Conservation (phyloP, 2,113 vertebrate genomes). For the Dasypus novemcinctus region DNA sequence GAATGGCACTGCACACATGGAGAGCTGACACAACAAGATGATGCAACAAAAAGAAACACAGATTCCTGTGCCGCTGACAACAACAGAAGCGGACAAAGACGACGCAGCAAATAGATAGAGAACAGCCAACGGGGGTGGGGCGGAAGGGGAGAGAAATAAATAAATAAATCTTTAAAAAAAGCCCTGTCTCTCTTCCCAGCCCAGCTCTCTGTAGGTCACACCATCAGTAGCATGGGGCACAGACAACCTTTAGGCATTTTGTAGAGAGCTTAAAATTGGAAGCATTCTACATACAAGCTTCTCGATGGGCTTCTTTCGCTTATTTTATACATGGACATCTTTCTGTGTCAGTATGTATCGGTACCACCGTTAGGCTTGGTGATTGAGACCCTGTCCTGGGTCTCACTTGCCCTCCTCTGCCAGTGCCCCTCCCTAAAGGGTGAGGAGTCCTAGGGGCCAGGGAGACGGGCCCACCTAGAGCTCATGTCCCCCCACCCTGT, state of each 20-base stretch:
- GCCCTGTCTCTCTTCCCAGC: too few species aligned
- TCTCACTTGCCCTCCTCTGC: not conserved
- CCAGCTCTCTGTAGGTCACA: too few species aligned
- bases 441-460: not conserved
- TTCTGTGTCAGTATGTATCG: not conserved
- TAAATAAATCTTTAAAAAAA: too few species aligned
- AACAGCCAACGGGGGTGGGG: too few species aligned
- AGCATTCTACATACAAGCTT: not conserved
- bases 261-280: not conserved
- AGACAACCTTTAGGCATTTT: not conserved
- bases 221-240: fast-evolving
- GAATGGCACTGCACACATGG: too few species aligned
- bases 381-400: not conserved
- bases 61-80: too few species aligned
- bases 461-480: not conserved
- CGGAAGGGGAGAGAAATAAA: too few species aligned
- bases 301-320: not conserved
- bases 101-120: too few species aligned
- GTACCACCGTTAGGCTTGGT: not conserved
- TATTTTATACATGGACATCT: not conserved
- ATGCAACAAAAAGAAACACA: too few species aligned
- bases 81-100: too few species aligned
- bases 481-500: too few species aligned
- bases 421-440: not conserved
- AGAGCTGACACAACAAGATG: too few species aligned